A percentile compares a stretch with the other conserved stretches of the same genome.
Evolutionary conservation across 1,140 invertebrate genomes (phyloP).

Genomic region (Drosophila albomicans): DNA sequence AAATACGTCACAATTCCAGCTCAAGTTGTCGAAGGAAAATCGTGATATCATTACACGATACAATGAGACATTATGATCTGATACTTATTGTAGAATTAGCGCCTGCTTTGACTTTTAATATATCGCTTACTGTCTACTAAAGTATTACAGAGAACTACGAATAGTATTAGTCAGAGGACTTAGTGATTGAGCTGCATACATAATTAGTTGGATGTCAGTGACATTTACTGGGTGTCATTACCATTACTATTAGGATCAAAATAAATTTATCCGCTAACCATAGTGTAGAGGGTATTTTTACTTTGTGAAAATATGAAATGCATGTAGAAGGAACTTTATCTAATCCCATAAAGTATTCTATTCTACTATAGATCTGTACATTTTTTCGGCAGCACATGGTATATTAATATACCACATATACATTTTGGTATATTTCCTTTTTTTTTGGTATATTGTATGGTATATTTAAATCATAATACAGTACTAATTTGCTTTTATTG

Average conservation of each 20-base stretch:
- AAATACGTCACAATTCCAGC: constrained; percentile 28
- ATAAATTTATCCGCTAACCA: too few relatives aligned
- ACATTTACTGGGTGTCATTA: constrained; percentile 10
- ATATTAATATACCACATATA: too few relatives aligned
- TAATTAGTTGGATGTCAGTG: constrained; percentile 5
- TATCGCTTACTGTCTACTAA: constrained; percentile 5
- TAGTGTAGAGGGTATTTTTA: too few relatives aligned
- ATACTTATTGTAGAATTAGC: constrained; percentile 6
- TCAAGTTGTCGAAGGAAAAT: constrained; percentile 5
- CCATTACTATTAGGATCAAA: neutral
- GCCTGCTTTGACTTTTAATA: constrained; percentile 31
- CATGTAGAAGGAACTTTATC: too few relatives aligned
- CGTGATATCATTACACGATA: constrained; percentile 38
- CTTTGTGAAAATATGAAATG: too few relatives aligned
- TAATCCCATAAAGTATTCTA: too few relatives aligned
- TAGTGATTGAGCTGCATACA: neutral
- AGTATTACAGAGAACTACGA: constrained; percentile 9
- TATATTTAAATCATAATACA: too few relatives aligned
- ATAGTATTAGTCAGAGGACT: constrained; percentile 8
- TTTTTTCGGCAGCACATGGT: too few relatives aligned
- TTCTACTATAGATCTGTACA: too few relatives aligned
- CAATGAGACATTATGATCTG: constrained; percentile 16
- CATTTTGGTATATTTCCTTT: too few relatives aligned
- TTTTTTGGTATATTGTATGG: too few relatives aligned
- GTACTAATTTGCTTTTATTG: too few relatives aligned